Percentiles rank a stretch among this genome's conserved stretches.
phyloP scores from a whole-genome alignment of 2,888 invertebrate genomes.

The Hoplodrina ambigua region DNA sequence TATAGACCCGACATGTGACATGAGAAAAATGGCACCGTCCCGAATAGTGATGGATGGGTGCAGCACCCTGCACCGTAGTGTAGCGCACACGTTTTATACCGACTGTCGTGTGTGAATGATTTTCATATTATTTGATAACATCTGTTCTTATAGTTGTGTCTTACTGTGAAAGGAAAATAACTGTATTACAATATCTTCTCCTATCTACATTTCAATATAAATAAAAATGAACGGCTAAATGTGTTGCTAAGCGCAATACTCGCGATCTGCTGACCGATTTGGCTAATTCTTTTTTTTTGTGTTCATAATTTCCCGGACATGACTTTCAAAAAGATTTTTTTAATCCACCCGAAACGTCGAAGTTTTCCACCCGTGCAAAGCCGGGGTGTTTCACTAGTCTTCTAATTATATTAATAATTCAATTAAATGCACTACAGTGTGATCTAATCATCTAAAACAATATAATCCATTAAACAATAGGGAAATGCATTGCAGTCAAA shows the following conservation, averaged over 20 bases:
- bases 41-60: slow-evolving; percentile 46
- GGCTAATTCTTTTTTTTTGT: too few species aligned
- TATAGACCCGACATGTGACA: slow-evolving; percentile 37
- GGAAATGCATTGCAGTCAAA: slow-evolving; percentile 7
- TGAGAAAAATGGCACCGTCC: slow-evolving; percentile 36
- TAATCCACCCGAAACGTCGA: too few species aligned
- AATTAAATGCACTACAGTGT: neutral
- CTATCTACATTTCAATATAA: too few species aligned
- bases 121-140: neutral
- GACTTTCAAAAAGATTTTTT: too few species aligned
- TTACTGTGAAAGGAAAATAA: neutral
- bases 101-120: slow-evolving; percentile 3
- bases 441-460: neutral
- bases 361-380: too few species aligned
- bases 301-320: too few species aligned
- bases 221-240: too few species aligned
- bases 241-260: too few species aligned
- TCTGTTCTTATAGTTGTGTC: neutral
- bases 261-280: too few species aligned
- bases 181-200: too few species aligned
- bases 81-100: slow-evolving; percentile 6
- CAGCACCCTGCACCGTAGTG: slow-evolving; percentile 26
- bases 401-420: neutral
- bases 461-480: slow-evolving; percentile 20
- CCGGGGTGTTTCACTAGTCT: too few species aligned